A percentile compares a stretch with the other conserved stretches of the same genome.
Evolutionary conservation across 2,797 vertebrate species (phyloP).

Genomic region (Merluccius polli): DNA sequence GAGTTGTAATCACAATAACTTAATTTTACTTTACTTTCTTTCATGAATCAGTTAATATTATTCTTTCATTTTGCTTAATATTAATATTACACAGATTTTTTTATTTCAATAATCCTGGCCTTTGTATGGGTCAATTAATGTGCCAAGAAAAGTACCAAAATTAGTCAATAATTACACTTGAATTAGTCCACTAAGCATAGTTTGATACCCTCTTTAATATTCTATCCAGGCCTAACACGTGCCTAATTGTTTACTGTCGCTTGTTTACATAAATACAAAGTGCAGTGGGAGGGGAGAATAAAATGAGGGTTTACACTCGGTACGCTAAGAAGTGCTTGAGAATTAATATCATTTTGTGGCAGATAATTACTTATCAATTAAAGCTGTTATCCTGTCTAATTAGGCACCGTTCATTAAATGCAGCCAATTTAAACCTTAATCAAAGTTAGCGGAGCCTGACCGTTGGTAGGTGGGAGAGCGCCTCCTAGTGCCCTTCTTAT

Average conservation of each 20-base stretch:
- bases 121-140: neutral
- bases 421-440: slow-evolving; percentile 97
- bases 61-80: neutral
- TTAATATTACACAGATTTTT: neutral
- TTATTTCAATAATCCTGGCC: neutral
- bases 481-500: slow-evolving; percentile 68
- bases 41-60: neutral
- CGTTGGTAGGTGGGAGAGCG: slow-evolving; percentile 66
- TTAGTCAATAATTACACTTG: slow-evolving; percentile 45
- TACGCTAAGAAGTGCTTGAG: slow-evolving; percentile 54
- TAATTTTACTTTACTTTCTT: neutral
- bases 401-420: slow-evolving; percentile 90
- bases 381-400: slow-evolving; percentile 96
- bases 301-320: slow-evolving; percentile 41
- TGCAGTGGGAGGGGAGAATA: slow-evolving; percentile 21
- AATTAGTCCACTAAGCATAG: slow-evolving; percentile 44
- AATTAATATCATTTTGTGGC: slow-evolving; percentile 73
- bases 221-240: slow-evolving; percentile 61
- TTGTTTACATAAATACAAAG: slow-evolving; percentile 71
- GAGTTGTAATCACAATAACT: neutral
- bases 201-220: slow-evolving; percentile 52
- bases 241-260: slow-evolving; percentile 68
- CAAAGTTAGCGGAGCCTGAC: slow-evolving; percentile 81
- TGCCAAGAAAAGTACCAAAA: neutral
- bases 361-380: slow-evolving; percentile 79